These are phyloP conservation scores for Stichopus chloronotus DNA, from an alignment of 35 echinoderm and acorn worm genomes.

Conservation along the genomic window DNA sequence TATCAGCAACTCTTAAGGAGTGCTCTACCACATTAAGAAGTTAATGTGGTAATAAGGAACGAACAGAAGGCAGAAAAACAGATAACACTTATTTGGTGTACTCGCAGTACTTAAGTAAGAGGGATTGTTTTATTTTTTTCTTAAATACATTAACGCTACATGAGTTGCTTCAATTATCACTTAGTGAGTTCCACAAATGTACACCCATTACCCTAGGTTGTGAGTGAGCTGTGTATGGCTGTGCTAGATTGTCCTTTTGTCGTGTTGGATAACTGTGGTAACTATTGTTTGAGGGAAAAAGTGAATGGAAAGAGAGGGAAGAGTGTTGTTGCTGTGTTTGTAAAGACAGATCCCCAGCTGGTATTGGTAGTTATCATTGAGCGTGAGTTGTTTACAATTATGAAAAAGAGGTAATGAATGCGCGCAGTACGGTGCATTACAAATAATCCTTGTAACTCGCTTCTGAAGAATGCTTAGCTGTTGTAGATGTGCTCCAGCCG, in stretches of 20 bases:
- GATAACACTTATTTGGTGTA: no score
- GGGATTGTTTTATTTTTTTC: no score
- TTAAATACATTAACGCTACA: conserved; percentile 10
- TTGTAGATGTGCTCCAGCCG: background rate
- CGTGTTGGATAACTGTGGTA: background rate
- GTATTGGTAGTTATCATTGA: background rate
- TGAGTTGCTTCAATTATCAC: background rate
- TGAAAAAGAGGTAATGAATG: conserved; percentile 16
- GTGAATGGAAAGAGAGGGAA: background rate
- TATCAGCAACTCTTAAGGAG: no score
- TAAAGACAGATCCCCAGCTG: background rate
- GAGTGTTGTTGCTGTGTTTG: background rate
- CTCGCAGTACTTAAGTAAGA: no score
- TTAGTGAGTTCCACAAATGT: background rate
- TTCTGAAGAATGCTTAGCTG: conserved; percentile 3
- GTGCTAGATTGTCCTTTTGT: background rate
- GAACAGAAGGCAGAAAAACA: background rate
- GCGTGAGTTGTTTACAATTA: background rate
- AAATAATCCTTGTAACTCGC: background rate
- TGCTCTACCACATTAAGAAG: no score
- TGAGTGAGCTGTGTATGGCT: conserved; percentile 7
- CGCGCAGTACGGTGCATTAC: background rate
- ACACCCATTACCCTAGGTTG: conserved; percentile 4
- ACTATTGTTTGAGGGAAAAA: background rate
- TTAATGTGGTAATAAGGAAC: no score